Evolutionary conservation across 2,113 vertebrate species (phyloP).

Genomic region (Struthidea cinerea): DNA sequence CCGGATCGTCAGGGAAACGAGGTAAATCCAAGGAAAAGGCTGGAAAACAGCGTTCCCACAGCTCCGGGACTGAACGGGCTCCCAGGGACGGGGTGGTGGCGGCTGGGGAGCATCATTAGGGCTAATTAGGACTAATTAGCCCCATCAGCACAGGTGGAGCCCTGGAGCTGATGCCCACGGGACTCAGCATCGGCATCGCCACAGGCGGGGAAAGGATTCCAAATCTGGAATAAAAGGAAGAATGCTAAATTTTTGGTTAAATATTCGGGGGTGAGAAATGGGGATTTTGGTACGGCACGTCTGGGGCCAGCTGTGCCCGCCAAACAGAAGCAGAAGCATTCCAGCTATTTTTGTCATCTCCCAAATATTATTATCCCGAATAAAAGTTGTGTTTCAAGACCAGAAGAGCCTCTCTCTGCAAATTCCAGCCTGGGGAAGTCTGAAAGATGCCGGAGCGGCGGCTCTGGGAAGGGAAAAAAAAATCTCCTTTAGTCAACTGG

Average conservation of each 20-base stretch:
- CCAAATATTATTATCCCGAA: background rate
- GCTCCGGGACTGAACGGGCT: background rate
- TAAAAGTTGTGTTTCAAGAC: background rate
- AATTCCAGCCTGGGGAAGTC: background rate
- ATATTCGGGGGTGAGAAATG: background rate
- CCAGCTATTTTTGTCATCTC: background rate
- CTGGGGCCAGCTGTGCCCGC: background rate
- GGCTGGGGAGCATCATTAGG: background rate
- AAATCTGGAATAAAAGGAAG: background rate
- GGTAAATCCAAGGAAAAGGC: background rate
- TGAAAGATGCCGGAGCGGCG: accelerated
- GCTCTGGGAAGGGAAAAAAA: background rate
- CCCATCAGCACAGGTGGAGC: background rate
- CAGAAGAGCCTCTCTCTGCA: background rate
- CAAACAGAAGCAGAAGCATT: background rate
- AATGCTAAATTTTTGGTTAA: background rate
- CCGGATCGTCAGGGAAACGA: too few relatives aligned
- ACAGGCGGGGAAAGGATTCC: accelerated
- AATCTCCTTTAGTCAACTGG: background rate
- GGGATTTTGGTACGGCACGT: background rate
- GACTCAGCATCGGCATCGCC: background rate
- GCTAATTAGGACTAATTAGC: background rate
- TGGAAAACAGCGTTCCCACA: accelerated
- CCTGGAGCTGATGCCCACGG: background rate
- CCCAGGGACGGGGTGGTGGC: background rate